Conservation (phyloP, 2,113 vertebrate species). For the Vimba vimba region DNA sequence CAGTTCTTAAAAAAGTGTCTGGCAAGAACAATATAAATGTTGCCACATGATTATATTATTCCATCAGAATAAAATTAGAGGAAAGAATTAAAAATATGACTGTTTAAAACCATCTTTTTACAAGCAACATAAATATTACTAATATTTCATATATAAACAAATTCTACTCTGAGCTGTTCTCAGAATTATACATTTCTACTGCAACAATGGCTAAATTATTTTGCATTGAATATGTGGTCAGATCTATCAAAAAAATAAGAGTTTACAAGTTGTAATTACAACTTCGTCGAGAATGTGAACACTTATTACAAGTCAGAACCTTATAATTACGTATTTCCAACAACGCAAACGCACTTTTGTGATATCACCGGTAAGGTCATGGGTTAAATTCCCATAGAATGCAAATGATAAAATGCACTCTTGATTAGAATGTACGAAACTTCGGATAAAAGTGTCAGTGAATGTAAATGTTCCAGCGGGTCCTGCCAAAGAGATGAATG, state of each 20-base stretch:
- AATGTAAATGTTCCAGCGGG: not conserved
- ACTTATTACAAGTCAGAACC: no score
- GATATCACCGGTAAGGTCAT: not conserved
- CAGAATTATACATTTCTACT: no score
- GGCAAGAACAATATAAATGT: not conserved
- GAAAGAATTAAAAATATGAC: not conserved
- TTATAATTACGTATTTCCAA: no score
- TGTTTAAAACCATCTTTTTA: not conserved
- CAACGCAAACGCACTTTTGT: no score
- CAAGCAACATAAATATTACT: not conserved
- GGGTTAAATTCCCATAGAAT: not conserved
- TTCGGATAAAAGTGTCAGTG: not conserved
- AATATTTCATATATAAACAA: not conserved
- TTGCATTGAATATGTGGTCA: no score
- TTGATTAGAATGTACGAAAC: not conserved
- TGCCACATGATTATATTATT: not conserved
- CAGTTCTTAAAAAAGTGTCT: not conserved
- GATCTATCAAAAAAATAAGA: no score
- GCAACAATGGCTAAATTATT: no score
- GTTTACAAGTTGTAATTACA: no score
- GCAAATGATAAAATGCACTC: not conserved
- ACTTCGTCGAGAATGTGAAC: no score
- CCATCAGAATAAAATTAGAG: not conserved
- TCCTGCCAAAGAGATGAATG: not conserved
- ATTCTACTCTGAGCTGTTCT: no score